Conservation (phyloP, 2,888 invertebrate species). For the Epirrhoe tristata region DNA sequence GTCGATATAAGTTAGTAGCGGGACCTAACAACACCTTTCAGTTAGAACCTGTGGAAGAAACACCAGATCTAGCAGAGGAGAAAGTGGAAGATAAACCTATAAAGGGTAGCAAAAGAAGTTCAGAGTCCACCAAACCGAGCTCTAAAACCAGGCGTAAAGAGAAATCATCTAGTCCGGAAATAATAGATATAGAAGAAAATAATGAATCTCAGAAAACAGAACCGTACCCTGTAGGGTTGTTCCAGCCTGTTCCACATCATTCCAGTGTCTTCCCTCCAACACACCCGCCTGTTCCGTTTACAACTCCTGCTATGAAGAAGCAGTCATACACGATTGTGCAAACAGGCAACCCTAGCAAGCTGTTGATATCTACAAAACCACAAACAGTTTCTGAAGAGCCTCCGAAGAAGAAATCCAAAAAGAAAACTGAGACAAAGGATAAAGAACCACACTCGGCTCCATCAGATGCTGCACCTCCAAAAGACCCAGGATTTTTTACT, state of each 20-base stretch:
- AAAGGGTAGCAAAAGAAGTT: constrained; percentile 39
- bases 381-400: constrained; percentile 52
- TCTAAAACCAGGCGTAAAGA: constrained; percentile 30
- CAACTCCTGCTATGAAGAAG: constrained; percentile 75
- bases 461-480: constrained; percentile 56
- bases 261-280: constrained; percentile 45
- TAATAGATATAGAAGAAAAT: constrained; percentile 52
- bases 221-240: constrained; percentile 78
- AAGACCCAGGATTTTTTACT: constrained; percentile 71
- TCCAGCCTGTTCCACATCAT: constrained; percentile 64
- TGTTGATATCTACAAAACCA: constrained; percentile 77
- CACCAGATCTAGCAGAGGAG: not conserved
- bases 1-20: constrained; percentile 71
- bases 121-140: constrained; percentile 5
- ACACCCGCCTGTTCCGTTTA: constrained; percentile 52
- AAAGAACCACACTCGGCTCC: constrained; percentile 63
- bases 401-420: constrained; percentile 61
- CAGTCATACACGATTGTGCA: constrained; percentile 78
- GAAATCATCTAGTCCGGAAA: constrained; percentile 41
- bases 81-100: constrained; percentile 31
- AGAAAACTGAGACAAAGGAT: constrained; percentile 48
- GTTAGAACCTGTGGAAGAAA: constrained; percentile 49
- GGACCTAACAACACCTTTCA: constrained; percentile 77
- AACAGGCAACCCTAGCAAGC: constrained; percentile 77
- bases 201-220: constrained; percentile 37